A percentile compares a stretch with the other conserved stretches of the same genome.
These are phyloP conservation scores for Speoplatyrhinus poulsoni DNA, from an alignment of 2,113 vertebrate species.

Conservation along the genomic window DNA sequence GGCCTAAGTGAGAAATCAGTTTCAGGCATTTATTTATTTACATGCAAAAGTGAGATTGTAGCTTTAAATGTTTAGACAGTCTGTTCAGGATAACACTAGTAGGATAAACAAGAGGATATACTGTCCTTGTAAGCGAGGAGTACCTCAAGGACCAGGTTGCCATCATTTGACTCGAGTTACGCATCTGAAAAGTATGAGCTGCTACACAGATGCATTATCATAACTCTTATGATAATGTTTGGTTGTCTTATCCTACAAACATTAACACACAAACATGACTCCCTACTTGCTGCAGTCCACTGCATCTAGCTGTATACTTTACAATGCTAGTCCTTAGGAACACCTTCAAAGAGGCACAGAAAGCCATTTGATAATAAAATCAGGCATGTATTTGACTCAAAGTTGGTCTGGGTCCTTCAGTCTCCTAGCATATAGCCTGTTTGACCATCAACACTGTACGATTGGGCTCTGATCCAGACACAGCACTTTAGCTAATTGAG, in stretches of 20 bases:
- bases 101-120: no score
- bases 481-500: constrained; percentile 76
- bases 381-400: constrained; percentile 18
- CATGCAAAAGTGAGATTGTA: no score
- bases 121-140: no score
- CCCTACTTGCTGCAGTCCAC: neutral
- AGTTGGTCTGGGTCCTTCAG: constrained; percentile 19
- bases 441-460: constrained; percentile 34
- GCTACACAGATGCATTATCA: no score
- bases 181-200: no score
- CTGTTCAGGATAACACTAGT: no score
- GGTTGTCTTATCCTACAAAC: constrained; percentile 6
- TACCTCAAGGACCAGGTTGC: no score
- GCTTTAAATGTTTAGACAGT: no score
- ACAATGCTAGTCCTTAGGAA: constrained; percentile 21
- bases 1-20: no score
- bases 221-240: no score
- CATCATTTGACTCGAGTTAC: no score
- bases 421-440: constrained; percentile 22
- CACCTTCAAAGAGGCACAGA: constrained; percentile 40
- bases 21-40: no score
- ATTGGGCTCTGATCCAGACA: constrained; percentile 53
- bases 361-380: constrained; percentile 35
- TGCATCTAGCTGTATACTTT: constrained; percentile 3
- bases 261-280: constrained; percentile 2